Evolutionary conservation across 1,140 invertebrate genomes (phyloP), one percentile per base, ranked within the genome.

Genomic region (Papilio dardanus): DNA sequence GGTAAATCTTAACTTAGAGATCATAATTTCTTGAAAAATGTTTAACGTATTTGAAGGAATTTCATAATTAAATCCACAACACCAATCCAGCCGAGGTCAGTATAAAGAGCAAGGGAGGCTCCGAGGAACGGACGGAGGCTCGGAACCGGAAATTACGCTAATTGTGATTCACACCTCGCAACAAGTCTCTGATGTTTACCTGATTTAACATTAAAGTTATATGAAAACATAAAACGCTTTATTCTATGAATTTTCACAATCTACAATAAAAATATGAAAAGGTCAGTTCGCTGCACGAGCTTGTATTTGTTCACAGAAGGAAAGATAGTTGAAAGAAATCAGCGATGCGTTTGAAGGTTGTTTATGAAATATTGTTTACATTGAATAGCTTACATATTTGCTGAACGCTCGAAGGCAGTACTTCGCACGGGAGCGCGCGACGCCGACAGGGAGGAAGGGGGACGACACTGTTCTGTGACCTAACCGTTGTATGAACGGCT

Each of bases 331-430:
- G 54, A 62, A 62, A 62, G 54, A 62, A 62, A 62, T 28, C 54
- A 62, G 24, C 24, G 54, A 62, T 62, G 24, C 54, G 24, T 62
- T 62, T 62, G 54, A 28, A 28, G 24, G 54, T 62, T 62, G 54
- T 62, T 62, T 28, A 28, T 62, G 24, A 62, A 62, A 62, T 30
- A 62, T 62, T 62, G 54, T 62, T 62, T 28, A 62, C 54, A 62
- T 62, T 62, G 54, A 62, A 62, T 62, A 62, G 54, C 54, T 28
- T 62, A 62, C 54, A 62, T 62, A 30, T 62, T 62, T 62, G 24
- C 24, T 24, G 10, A 28, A 12, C 54, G 54, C 10, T 62, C 10
- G 24, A 30, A 62, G 28, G 24, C 24, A 14, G 54, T 12, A 62
- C 54, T 62, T 5, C 24, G 0, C 8, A 37, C 14, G 14, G 35